These are phyloP conservation scores for Remorina albescens DNA, from an alignment of 2,797 vertebrate genomes.

Conservation along the genomic window DNA sequence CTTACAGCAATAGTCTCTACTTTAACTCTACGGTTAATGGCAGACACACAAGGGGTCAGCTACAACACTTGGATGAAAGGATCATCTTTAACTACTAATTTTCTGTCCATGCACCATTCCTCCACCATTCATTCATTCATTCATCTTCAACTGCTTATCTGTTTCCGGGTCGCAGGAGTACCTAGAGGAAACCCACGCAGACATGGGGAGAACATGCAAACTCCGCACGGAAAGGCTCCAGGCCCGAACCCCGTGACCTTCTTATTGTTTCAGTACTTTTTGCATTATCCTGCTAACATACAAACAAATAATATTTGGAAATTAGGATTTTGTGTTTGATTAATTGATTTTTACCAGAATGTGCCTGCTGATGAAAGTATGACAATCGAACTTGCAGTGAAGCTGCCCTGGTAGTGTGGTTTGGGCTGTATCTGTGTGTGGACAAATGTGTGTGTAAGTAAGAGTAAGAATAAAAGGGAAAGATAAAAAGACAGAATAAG, in stretches of 20 bases:
- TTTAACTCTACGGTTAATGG: conserved; percentile 42
- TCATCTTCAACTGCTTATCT: no score
- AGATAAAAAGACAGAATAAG: rapidly evolving
- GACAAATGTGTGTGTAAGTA: neutral
- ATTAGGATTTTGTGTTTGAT: neutral
- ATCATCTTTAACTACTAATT: neutral
- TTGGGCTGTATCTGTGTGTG: neutral
- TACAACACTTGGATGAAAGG: neutral
- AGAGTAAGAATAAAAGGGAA: neutral
- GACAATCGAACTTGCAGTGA: neutral
- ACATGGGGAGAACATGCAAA: no score
- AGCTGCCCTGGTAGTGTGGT: neutral
- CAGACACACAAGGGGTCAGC: conserved; percentile 18
- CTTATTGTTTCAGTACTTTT: no score
- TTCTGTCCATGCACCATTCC: neutral
- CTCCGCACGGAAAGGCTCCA: no score
- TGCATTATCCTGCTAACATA: no score
- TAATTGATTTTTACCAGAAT: neutral
- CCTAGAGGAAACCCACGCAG: no score
- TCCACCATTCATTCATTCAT: no score
- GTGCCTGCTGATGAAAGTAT: neutral
- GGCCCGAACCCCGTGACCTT: no score
- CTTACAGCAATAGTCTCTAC: conserved; percentile 47
- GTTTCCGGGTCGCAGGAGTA: no score
- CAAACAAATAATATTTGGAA: neutral